These are phyloP conservation scores for Peromyscus maniculatus DNA, from an alignment of 2,113 vertebrate species.

Conservation along the genomic window DNA sequence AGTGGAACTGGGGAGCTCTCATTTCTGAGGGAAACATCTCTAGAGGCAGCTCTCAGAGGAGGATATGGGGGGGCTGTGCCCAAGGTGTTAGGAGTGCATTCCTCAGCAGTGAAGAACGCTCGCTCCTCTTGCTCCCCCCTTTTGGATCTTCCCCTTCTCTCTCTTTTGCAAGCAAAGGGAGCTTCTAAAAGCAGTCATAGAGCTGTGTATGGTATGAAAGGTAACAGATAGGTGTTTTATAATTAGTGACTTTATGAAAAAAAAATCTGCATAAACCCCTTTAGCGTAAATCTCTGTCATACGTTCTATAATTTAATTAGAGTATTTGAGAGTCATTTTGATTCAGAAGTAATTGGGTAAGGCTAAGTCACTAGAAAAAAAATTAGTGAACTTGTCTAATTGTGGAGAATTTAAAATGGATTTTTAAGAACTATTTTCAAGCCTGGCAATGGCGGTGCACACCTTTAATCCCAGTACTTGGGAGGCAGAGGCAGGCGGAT, in stretches of 20 bases:
- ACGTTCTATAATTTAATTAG: slow-evolving; percentile 64
- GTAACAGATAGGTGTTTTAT: slow-evolving; percentile 29
- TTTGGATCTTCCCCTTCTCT: background rate
- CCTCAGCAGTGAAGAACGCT: background rate
- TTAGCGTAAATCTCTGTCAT: slow-evolving; percentile 40
- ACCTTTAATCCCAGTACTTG: no score
- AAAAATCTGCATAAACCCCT: background rate
- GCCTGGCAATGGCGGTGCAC: no score
- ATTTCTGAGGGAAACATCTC: background rate
- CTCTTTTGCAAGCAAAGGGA: slow-evolving; percentile 54
- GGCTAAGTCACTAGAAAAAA: slow-evolving; percentile 48
- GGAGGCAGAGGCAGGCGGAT: no score
- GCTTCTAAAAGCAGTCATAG: slow-evolving; percentile 15
- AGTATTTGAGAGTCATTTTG: slow-evolving; percentile 57
- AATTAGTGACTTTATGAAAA: slow-evolving; percentile 54
- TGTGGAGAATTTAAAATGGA: slow-evolving; percentile 29
- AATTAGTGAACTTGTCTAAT: slow-evolving; percentile 54
- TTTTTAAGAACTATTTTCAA: slow-evolving; percentile 46
- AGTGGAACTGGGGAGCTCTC: background rate
- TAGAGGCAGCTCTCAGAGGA: background rate
- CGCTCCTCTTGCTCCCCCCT: no score
- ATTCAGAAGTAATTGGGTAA: slow-evolving; percentile 67
- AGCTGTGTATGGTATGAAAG: background rate
- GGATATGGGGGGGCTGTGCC: background rate
- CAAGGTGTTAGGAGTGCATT: background rate